phyloP scores from a whole-genome alignment of 2,113 vertebrate species.

The Sclerurus mexicanus region DNA sequence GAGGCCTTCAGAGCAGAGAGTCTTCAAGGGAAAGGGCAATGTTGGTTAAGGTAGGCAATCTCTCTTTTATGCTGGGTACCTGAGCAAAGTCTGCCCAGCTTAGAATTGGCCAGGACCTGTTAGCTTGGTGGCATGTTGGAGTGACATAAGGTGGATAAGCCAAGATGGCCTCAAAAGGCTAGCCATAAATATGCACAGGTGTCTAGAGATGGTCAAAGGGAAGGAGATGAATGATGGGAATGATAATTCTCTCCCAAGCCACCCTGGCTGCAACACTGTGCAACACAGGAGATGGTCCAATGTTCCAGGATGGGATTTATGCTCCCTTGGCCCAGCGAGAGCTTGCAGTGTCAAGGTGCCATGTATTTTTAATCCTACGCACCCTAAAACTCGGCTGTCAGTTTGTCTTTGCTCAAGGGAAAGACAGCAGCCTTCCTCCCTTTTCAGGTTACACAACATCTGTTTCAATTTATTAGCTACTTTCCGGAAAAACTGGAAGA shows the following conservation, averaged over 20 bases:
- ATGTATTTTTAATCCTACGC: not conserved
- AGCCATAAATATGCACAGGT: not conserved
- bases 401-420: not conserved
- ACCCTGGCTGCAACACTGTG: accelerated
- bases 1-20: not conserved
- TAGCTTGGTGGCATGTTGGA: not conserved
- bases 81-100: not conserved
- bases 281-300: not conserved
- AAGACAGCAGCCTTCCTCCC: not conserved
- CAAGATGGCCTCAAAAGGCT: not conserved
- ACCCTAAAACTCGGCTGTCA: not conserved
- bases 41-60: not conserved
- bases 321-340: not conserved
- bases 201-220: not conserved
- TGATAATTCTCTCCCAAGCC: not conserved
- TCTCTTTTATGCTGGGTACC: not conserved
- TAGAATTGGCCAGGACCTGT: not conserved
- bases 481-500: not conserved
- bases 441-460: not conserved
- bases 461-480: constrained; percentile 46
- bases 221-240: not conserved
- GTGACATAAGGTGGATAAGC: not conserved
- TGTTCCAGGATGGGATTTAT: not conserved
- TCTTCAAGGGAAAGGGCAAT: not conserved
- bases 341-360: not conserved